A percentile compares a stretch with the other conserved stretches of the same genome.
phyloP scores from a whole-genome alignment of 2,888 invertebrate genomes.

The Podabrus alpinus region DNA sequence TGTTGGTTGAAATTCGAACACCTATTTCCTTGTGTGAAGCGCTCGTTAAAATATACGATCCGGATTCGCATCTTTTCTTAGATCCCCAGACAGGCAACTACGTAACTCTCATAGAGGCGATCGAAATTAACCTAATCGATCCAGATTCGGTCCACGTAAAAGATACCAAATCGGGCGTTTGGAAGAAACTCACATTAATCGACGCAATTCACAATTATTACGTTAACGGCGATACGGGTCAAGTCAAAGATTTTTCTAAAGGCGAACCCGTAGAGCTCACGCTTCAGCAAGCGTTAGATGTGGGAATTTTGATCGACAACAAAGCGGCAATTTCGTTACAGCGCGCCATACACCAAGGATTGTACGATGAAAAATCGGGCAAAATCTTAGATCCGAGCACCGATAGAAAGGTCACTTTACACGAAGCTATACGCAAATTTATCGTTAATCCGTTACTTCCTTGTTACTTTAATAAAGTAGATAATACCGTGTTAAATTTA shows the following conservation, averaged over 20 bases:
- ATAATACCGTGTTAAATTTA: conserved; percentile 71
- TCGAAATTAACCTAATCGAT: conserved; percentile 80
- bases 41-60: conserved; percentile 78
- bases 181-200: conserved; percentile 76
- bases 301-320: conserved; percentile 79
- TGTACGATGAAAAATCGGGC: conserved; percentile 80
- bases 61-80: conserved; percentile 77
- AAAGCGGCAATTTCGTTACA: conserved; percentile 83
- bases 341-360: conserved; percentile 82
- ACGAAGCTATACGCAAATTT: conserved; percentile 81
- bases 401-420: conserved; percentile 77
- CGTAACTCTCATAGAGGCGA: conserved; percentile 80
- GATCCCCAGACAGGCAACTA: conserved; percentile 80
- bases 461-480: conserved; percentile 78
- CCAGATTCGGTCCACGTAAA: conserved; percentile 82
- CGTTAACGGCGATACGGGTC: conserved; percentile 72
- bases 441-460: conserved; percentile 80
- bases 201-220: conserved; percentile 78
- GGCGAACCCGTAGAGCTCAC: conserved; percentile 68
- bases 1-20: conserved; percentile 79
- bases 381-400: conserved; percentile 82
- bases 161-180: conserved; percentile 74
- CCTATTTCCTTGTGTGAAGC: conserved; percentile 83
- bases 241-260: conserved; percentile 70
- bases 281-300: conserved; percentile 76